Evolutionary conservation across 2,888 invertebrate species (phyloP), one percentile per base, ranked within the genome.

Genomic region (Ochropacha duplaris): DNA sequence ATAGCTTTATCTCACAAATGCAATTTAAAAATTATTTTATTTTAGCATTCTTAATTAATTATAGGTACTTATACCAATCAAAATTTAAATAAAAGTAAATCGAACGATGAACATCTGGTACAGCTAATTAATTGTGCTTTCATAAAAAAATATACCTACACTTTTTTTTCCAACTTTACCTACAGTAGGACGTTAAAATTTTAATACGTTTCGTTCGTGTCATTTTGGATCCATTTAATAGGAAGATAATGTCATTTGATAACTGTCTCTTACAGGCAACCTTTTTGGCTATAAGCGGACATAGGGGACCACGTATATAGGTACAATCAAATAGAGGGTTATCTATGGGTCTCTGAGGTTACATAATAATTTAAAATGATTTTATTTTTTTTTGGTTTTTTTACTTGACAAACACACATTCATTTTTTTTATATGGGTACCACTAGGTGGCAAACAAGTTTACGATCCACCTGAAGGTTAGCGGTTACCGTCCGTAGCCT

Each of bases 221-320:
- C 44, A 44, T 44, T 58, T 49, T 58, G 44, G 22, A 51, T 55
- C 50, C 51, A 31, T 22, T 39, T 58, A 58, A 58, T 55, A 51
- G 14, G 55, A 39, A 58, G 58, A 58, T 55, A 55, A 44, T 44
- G 44, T 44, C 0, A 44, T 44, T 44, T 44, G 44, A 44, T 44
- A 44, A 44, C 44, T 44, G 44, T 44, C 44, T 44, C 44, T 44
- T 6, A 44, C 19, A 44, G 44, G 44, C 44, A 19, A 44, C 44
- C 44, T 19, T 44, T 44, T 44, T 44, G 19, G n/a, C 19, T 19
- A 39, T 39, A 44, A 19, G 19, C 44, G 44, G n/a, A 19, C 14
- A 19, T 44, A 19, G 6, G 44, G 44, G 44, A 44, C 44, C 44
- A 16, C 19, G 16, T 44, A 14, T 44, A 44, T 44, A n/a, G n/a